Conservation (phyloP, 2,797 vertebrate species). For the Sebastes taczanowskii region DNA sequence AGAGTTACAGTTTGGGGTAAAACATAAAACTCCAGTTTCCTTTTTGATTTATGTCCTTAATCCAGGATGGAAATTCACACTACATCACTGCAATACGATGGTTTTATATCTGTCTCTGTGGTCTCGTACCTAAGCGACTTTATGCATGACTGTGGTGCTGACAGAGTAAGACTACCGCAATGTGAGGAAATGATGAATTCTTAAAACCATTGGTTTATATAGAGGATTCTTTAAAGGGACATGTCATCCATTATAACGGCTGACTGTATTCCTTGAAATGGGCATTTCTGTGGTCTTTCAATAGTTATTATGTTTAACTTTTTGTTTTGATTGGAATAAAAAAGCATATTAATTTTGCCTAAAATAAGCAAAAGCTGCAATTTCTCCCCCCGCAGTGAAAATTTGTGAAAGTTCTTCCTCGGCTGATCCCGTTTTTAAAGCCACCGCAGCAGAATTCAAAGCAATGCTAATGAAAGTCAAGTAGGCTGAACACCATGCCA, state of each 20-base stretch:
- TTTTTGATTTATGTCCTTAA: constrained; percentile 46
- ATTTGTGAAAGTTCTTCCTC: background rate
- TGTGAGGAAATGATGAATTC: constrained; percentile 53
- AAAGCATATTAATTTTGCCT: constrained; percentile 8
- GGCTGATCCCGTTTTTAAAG: constrained; percentile 46
- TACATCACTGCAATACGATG: constrained; percentile 24
- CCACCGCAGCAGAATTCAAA: constrained; percentile 35
- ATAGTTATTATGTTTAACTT: constrained; percentile 6
- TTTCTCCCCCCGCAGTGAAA: background rate
- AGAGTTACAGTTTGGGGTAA: constrained; percentile 12
- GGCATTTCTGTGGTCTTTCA: background rate
- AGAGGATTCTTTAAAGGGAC: constrained; percentile 31
- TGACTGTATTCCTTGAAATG: background rate
- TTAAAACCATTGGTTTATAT: constrained; percentile 33
- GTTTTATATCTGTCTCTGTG: constrained; percentile 56
- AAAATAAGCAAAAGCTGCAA: constrained; percentile 24
- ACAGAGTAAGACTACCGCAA: constrained; percentile 49
- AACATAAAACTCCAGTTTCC: constrained; percentile 25
- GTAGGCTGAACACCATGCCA: constrained; percentile 23
- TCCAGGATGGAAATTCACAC: constrained; percentile 41
- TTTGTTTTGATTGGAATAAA: constrained; percentile 33
- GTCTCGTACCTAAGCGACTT: constrained; percentile 50
- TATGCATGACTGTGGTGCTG: constrained; percentile 58
- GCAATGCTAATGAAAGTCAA: constrained; percentile 56
- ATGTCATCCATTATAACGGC: constrained; percentile 24